phyloP scores from a whole-genome alignment of 2,797 vertebrate species.

The Hippoglossus hippoglossus region DNA sequence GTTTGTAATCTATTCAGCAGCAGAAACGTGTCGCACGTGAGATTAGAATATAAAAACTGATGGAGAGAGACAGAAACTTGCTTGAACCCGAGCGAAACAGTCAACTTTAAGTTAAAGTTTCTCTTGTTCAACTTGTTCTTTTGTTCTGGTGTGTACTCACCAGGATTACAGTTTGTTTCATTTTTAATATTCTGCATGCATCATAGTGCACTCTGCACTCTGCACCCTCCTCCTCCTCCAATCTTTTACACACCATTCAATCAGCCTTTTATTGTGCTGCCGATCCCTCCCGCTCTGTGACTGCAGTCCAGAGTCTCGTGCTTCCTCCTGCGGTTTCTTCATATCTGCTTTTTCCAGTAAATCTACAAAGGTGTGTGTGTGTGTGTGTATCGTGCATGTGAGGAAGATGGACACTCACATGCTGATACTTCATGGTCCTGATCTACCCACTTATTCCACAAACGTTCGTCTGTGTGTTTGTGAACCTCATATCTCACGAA shows the following conservation, averaged over 20 bases:
- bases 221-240: constrained; percentile 40
- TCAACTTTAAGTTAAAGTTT: constrained; percentile 19
- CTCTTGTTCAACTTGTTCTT: not conserved
- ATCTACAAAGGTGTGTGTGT: constrained; percentile 20
- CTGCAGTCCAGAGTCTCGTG: constrained; percentile 59
- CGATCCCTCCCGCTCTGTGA: constrained; percentile 26
- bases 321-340: constrained; percentile 45
- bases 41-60: not conserved
- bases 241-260: constrained; percentile 58
- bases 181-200: constrained; percentile 22
- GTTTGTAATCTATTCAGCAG: not conserved
- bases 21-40: not conserved
- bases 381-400: not conserved
- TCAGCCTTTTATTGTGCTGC: constrained; percentile 59
- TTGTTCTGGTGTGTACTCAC: not conserved
- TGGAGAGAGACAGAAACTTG: not conserved
- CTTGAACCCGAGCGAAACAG: not conserved
- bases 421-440: not conserved
- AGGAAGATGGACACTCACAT: not conserved
- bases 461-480: not conserved
- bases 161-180: not conserved
- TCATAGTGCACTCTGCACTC: constrained; percentile 29
- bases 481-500: no score
- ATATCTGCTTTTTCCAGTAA: constrained; percentile 56
- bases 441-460: no score